Evolutionary conservation across 2,113 vertebrate genomes (phyloP).

Genomic region (Nannobrachium achirus): DNA sequence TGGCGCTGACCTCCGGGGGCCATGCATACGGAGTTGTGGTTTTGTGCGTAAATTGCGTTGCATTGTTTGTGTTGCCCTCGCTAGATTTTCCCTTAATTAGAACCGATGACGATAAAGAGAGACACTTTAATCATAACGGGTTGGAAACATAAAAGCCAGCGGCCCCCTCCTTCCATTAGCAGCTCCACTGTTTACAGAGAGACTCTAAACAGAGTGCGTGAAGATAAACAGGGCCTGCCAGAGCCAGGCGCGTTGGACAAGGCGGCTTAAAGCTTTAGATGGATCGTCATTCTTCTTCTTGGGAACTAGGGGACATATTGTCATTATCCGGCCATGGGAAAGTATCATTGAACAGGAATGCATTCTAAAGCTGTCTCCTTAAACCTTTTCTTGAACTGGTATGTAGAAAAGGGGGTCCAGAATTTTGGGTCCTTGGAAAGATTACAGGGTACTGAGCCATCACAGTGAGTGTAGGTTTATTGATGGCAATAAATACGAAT

Average conservation of each 20-base stretch:
- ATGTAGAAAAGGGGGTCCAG: no score
- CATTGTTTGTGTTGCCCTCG: slow-evolving; percentile 68
- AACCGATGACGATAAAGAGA: slow-evolving; percentile 56
- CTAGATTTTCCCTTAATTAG: slow-evolving; percentile 72
- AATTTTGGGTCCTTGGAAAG: background rate
- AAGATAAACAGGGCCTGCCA: slow-evolving; percentile 75
- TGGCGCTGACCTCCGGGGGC: slow-evolving; percentile 51
- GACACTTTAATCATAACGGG: slow-evolving; percentile 72
- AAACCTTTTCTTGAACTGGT: background rate
- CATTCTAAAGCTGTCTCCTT: background rate
- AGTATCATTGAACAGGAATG: slow-evolving; percentile 31
- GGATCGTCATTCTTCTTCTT: slow-evolving; percentile 49
- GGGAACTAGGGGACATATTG: slow-evolving; percentile 33
- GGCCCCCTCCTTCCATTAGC: slow-evolving; percentile 72
- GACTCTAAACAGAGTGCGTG: slow-evolving; percentile 72
- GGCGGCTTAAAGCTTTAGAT: slow-evolving; percentile 52
- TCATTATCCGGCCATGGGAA: slow-evolving; percentile 34
- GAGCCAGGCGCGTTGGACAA: slow-evolving; percentile 60
- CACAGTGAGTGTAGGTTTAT: background rate
- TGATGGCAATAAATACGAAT: background rate
- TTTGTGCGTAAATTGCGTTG: slow-evolving; percentile 66
- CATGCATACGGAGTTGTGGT: slow-evolving; percentile 42
- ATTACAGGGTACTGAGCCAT: background rate
- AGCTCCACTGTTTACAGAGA: slow-evolving; percentile 73
- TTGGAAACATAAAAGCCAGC: slow-evolving; percentile 66